Percentiles rank a stretch among this genome's conserved stretches.
phyloP scores from a whole-genome alignment of 2,113 vertebrate species.

The Syrrhaptes paradoxus region DNA sequence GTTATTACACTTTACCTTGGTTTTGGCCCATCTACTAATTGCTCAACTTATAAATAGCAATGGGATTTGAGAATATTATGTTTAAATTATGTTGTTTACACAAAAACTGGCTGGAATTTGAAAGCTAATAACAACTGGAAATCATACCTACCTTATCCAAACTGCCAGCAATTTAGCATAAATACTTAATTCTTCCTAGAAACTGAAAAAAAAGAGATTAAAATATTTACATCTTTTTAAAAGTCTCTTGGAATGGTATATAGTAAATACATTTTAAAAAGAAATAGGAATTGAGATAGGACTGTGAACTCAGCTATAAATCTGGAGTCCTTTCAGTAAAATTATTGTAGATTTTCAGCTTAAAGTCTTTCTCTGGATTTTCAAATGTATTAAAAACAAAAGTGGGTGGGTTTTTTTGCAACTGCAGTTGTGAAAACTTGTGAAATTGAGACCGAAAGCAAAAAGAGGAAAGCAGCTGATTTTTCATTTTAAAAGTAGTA shows the following conservation, averaged over 20 bases:
- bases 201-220: background rate
- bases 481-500: background rate
- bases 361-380: background rate
- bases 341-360: background rate
- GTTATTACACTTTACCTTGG: background rate
- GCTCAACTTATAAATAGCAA: background rate
- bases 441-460: background rate
- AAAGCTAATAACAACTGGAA: background rate
- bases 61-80: background rate
- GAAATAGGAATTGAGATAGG: background rate
- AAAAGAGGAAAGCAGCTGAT: background rate
- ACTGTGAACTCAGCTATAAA: background rate
- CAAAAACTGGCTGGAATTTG: background rate
- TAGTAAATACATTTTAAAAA: background rate
- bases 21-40: background rate
- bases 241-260: background rate
- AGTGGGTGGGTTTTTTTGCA: background rate
- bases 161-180: background rate
- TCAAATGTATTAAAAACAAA: background rate
- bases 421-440: background rate
- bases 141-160: background rate
- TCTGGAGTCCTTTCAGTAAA: background rate
- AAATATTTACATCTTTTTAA: background rate
- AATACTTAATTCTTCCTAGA: background rate
- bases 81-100: background rate